These are phyloP conservation scores for Microtus pennsylvanicus DNA, from an alignment of 2,113 vertebrate species.

Conservation along the genomic window DNA sequence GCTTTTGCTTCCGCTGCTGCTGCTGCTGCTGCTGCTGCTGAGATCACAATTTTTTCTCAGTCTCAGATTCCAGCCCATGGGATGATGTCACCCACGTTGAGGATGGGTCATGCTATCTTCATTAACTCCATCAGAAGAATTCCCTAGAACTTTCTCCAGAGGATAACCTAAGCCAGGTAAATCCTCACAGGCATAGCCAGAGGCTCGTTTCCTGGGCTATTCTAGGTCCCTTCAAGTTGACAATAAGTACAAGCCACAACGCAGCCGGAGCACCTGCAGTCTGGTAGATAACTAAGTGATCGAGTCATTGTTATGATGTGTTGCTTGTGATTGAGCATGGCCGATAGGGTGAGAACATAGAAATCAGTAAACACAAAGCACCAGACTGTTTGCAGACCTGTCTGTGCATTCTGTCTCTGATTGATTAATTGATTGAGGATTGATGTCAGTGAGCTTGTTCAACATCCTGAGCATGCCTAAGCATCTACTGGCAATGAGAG, in stretches of 20 bases:
- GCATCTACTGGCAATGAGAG: constrained; percentile 12
- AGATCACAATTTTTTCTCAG: neutral
- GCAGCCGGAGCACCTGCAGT: neutral
- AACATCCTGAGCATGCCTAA: constrained; percentile 7
- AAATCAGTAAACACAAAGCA: constrained; percentile 26
- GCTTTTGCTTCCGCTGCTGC: too few relatives aligned
- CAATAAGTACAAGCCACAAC: neutral
- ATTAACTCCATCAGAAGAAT: neutral
- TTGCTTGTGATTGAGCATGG: neutral
- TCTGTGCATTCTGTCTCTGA: neutral
- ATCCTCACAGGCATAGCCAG: neutral
- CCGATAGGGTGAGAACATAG: neutral
- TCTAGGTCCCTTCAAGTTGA: neutral
- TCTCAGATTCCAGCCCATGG: too few relatives aligned
- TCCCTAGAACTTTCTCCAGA: neutral
- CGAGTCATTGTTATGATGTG: neutral
- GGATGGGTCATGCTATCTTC: neutral
- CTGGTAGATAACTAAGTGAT: neutral
- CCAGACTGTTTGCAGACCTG: accelerated
- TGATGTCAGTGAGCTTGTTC: neutral
- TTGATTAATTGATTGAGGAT: neutral
- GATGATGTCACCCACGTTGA: too few relatives aligned
- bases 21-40: too few relatives aligned
- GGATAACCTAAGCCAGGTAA: too few relatives aligned
- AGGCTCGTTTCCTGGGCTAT: neutral